A percentile compares a stretch with the other conserved stretches of the same genome.
Evolutionary conservation across 64 coral and sea anemone genomes (phyloP).

Genomic region (Astreopora myriophthalma): DNA sequence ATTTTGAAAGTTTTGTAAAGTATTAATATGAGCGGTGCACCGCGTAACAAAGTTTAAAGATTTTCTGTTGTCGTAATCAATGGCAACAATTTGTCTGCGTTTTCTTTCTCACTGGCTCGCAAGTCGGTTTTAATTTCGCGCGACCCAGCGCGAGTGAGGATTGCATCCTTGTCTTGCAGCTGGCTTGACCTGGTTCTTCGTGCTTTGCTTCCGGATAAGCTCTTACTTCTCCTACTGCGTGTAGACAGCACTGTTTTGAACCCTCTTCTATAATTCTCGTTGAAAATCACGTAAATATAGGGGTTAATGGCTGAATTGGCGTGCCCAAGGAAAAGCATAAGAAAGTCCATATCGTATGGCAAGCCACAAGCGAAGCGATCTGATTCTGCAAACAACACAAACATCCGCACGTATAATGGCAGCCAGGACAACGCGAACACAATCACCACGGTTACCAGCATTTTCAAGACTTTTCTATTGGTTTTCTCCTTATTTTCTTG

Average conservation of each 20-base stretch:
- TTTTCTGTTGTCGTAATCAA: conserved; percentile 1
- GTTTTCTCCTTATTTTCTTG: conserved; percentile 60
- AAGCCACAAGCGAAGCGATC: conserved; percentile 36
- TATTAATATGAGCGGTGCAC: neutral
- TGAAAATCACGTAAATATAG: conserved; percentile 76
- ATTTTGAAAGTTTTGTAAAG: neutral
- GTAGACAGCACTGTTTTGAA: conserved; percentile 31
- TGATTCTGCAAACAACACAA: conserved; percentile 48
- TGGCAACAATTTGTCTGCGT: neutral
- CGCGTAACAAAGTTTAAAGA: neutral
- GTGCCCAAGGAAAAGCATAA: conserved; percentile 54
- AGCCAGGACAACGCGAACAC: conserved; percentile 72
- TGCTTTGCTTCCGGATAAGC: neutral
- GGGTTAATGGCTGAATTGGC: conserved; percentile 65
- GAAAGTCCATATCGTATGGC: conserved; percentile 65
- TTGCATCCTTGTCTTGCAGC: conserved; percentile 1
- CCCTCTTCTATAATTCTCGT: conserved; percentile 74
- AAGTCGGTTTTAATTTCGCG: neutral
- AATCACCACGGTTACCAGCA: conserved; percentile 67
- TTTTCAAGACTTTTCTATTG: conserved; percentile 71
- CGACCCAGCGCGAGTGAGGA: neutral
- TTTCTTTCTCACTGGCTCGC: neutral
- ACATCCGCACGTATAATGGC: conserved; percentile 70
- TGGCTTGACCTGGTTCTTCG: neutral
- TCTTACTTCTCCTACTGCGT: neutral